phyloP scores from a whole-genome alignment of 2,113 vertebrate species.

The Mormyrus iriodes region DNA sequence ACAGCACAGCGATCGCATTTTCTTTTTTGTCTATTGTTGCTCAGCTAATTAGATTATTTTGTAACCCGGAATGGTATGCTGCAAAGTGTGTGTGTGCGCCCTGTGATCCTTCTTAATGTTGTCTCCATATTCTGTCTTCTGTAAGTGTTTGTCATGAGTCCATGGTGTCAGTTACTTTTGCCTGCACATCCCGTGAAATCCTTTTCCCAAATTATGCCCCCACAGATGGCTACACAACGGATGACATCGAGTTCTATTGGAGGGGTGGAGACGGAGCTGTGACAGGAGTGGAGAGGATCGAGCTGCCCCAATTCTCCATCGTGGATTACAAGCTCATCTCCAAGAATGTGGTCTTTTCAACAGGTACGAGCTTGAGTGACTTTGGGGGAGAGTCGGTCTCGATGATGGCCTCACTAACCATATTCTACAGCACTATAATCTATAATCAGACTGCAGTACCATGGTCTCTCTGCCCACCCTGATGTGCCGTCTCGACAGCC shows the following conservation, averaged over 20 bases:
- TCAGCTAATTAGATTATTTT: not conserved
- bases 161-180: not conserved
- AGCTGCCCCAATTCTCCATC: slow-evolving; percentile 96
- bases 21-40: not conserved
- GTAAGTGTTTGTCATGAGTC: not conserved
- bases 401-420: not conserved
- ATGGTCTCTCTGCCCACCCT: not conserved
- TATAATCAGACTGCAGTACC: not conserved
- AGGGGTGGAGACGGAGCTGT: slow-evolving; percentile 88
- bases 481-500: not conserved
- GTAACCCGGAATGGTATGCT: not conserved
- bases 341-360: slow-evolving; percentile 96
- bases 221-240: slow-evolving; percentile 95
- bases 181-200: not conserved
- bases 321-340: slow-evolving; percentile 97
- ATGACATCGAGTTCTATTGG: slow-evolving; percentile 99
- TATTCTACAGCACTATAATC: not conserved
- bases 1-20: not conserved
- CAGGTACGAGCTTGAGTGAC: slow-evolving; percentile 62
- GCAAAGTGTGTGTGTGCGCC: not conserved
- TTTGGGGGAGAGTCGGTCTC: not conserved
- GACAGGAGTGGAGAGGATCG: slow-evolving; percentile 91
- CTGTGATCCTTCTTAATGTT: not conserved
- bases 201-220: not conserved
- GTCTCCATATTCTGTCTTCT: not conserved